Conservation (phyloP, 1,140 invertebrate genomes). For the Zophobas morio region DNA sequence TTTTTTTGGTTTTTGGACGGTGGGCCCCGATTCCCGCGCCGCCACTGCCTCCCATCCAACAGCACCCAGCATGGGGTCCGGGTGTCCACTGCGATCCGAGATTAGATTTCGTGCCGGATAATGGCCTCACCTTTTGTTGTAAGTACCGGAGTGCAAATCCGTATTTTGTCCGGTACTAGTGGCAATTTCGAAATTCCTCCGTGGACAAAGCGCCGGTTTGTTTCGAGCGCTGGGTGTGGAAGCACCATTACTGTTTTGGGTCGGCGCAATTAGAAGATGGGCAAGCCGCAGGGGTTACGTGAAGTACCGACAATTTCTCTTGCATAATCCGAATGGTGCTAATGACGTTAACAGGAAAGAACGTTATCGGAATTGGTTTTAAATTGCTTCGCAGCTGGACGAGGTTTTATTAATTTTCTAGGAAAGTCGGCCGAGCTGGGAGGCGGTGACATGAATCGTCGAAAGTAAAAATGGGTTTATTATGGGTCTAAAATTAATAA, state of each 20-base stretch:
- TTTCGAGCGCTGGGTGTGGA: neutral
- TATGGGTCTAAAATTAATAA: no score
- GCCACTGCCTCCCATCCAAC: slow-evolving; percentile 29
- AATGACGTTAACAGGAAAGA: slow-evolving; percentile 21
- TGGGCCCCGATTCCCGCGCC: neutral
- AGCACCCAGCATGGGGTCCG: slow-evolving; percentile 40
- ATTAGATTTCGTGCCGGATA: slow-evolving; percentile 49
- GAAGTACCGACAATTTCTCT: slow-evolving; percentile 3
- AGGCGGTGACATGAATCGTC: neutral
- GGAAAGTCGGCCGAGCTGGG: slow-evolving; percentile 17
- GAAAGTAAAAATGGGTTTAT: no score
- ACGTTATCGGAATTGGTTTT: slow-evolving; percentile 35
- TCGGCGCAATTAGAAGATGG: slow-evolving; percentile 13
- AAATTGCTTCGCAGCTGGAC: slow-evolving; percentile 40
- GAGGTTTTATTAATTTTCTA: slow-evolving; percentile 44
- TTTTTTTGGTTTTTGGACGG: no score
- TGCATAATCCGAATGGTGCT: slow-evolving; percentile 29
- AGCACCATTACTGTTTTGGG: neutral
- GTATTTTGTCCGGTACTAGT: neutral
- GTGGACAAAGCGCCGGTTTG: slow-evolving; percentile 4
- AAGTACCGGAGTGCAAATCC: neutral
- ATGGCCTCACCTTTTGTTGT: slow-evolving; percentile 30
- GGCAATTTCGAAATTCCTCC: neutral
- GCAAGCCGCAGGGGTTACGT: neutral
- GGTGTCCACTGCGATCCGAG: slow-evolving; percentile 47